A percentile compares a stretch with the other conserved stretches of the same genome.
Conservation (phyloP, 2,113 vertebrate species). For the Eublepharis macularius region DNA sequence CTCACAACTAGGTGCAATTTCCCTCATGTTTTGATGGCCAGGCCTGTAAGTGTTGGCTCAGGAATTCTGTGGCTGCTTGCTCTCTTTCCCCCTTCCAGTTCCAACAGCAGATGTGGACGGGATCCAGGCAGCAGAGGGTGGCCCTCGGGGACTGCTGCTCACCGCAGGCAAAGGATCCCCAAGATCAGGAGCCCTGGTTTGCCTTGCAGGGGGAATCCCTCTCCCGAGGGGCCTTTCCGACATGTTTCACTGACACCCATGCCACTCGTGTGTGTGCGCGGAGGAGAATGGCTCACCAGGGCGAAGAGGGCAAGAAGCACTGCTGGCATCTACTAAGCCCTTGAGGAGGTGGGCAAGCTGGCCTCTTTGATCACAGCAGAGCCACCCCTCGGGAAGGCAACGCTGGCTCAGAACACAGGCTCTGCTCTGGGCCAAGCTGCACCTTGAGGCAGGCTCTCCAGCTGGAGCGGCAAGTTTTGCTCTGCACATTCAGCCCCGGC, state of each 20-base stretch:
- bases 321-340: background rate
- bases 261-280: background rate
- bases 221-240: no score
- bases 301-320: background rate
- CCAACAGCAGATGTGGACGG: background rate
- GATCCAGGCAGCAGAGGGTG: background rate
- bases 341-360: accelerated
- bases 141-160: no score
- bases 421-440: no score
- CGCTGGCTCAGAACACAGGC: no score
- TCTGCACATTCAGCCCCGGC: no score
- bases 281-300: background rate
- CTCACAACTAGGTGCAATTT: no score
- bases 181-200: slow-evolving; percentile 7
- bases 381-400: no score
- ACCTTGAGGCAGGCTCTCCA: no score
- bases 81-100: background rate
- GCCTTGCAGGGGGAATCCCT: slow-evolving; percentile 4
- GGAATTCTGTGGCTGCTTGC: background rate
- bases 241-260: background rate
- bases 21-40: no score
- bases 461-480: no score
- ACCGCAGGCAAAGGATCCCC: background rate
- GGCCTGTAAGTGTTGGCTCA: no score
- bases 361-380: background rate